Evolutionary conservation across 2,888 invertebrate genomes (phyloP).

Genomic region (Masnerella sp.): DNA sequence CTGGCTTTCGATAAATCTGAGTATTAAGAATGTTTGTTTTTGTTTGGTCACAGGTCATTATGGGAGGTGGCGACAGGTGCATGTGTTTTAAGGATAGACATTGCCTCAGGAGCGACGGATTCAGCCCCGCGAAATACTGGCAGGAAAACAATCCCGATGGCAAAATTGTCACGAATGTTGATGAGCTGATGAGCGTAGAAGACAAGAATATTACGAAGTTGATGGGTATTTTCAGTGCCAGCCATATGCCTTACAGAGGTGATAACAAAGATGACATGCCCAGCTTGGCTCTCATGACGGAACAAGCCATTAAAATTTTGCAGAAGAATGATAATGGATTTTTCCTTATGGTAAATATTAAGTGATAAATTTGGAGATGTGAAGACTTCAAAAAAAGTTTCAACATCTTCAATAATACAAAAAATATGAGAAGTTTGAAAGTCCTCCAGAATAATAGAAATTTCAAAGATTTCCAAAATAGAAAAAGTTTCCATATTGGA

Average conservation of each 20-base stretch:
- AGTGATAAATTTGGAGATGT: background rate
- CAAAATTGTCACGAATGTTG: slow-evolving; percentile 74
- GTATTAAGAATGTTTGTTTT: too few relatives aligned
- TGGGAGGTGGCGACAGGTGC: slow-evolving; percentile 80
- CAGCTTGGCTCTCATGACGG: slow-evolving; percentile 81
- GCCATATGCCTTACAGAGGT: slow-evolving; percentile 80
- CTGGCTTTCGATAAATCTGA: background rate
- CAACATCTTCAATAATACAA: background rate
- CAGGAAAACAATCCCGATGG: slow-evolving; percentile 74
- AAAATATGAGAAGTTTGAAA: too few relatives aligned
- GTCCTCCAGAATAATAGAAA: too few relatives aligned
- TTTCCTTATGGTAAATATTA: slow-evolving; percentile 78
- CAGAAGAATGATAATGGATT: slow-evolving; percentile 79
- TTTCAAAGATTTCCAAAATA: too few relatives aligned
- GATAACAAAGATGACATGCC: slow-evolving; percentile 79
- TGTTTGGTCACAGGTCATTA: slow-evolving; percentile 77
- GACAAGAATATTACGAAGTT: slow-evolving; percentile 76
- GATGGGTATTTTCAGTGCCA: slow-evolving; percentile 80
- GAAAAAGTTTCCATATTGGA: too few relatives aligned
- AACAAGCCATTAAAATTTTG: slow-evolving; percentile 80
- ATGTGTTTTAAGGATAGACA: slow-evolving; percentile 65
- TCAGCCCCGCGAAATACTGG: slow-evolving; percentile 81
- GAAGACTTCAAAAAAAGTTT: background rate
- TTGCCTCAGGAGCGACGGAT: slow-evolving; percentile 79
- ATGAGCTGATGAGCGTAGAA: slow-evolving; percentile 77